phyloP scores from a whole-genome alignment of 2,113 vertebrate genomes.

The Xenopus borealis region DNA sequence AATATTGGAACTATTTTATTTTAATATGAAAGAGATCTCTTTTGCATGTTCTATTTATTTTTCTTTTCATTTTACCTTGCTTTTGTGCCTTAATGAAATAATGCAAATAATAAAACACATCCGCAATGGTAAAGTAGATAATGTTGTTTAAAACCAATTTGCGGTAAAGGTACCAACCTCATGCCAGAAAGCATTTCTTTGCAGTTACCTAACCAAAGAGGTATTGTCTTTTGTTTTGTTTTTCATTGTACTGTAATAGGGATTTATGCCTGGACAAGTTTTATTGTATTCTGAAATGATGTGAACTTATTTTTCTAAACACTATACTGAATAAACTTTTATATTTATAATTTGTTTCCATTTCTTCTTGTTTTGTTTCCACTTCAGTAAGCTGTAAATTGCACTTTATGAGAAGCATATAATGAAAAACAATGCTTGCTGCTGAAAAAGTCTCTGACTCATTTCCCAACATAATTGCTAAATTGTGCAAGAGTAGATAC shows the following conservation, averaged over 20 bases:
- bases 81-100: slow-evolving; percentile 72
- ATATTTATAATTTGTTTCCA: slow-evolving; percentile 84
- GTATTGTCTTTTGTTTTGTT: slow-evolving; percentile 74
- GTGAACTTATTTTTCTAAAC: slow-evolving; percentile 99
- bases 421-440: too few species aligned
- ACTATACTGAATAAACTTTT: slow-evolving; percentile 98
- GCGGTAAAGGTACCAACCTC: slow-evolving; percentile 64
- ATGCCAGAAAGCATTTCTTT: slow-evolving; percentile 70
- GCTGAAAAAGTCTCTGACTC: too few species aligned
- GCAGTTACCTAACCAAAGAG: slow-evolving; percentile 88
- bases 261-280: slow-evolving; percentile 79
- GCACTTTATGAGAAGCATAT: too few species aligned
- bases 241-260: slow-evolving; percentile 80
- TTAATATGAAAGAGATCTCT: slow-evolving; percentile 1
- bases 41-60: slow-evolving; percentile 36
- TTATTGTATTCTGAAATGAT: slow-evolving; percentile 97
- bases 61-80: slow-evolving; percentile 21
- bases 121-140: slow-evolving; percentile 55
- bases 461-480: too few species aligned
- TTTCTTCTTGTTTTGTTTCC: not conserved
- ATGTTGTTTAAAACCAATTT: slow-evolving; percentile 9
- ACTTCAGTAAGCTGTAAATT: too few species aligned
- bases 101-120: slow-evolving; percentile 60
- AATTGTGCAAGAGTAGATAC: too few species aligned
- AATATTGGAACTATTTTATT: slow-evolving; percentile 31